Conservation (phyloP, 2,797 vertebrate species). For the Malurus leucopterus region DNA sequence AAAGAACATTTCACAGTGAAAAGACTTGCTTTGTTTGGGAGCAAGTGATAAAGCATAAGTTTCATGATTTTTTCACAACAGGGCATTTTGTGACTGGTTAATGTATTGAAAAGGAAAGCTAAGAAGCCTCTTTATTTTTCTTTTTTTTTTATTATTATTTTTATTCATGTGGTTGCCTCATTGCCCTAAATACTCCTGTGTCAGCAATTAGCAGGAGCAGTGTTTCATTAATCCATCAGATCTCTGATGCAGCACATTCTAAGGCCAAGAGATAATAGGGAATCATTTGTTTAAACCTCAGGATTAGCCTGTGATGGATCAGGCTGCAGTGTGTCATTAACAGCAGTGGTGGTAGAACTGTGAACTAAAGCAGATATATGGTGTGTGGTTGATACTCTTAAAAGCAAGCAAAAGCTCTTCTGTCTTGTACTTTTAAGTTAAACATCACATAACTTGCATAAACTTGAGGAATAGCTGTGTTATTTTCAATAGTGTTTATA, state of each 20-base stretch:
- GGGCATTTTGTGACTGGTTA: constrained; percentile 59
- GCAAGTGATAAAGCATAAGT: neutral
- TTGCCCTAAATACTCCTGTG: constrained; percentile 71
- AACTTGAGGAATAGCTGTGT: neutral
- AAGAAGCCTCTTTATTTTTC: neutral
- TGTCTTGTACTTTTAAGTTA: neutral
- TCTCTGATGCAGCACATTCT: constrained; percentile 69
- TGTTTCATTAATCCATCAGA: constrained; percentile 82
- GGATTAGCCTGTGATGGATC: constrained; percentile 65
- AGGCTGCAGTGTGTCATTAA: constrained; percentile 12
- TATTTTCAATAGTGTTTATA: neutral
- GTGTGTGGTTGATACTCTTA: neutral
- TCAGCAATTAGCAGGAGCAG: constrained; percentile 85
- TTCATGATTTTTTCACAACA: constrained; percentile 3
- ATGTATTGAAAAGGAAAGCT: constrained; percentile 55
- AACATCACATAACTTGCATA: neutral
- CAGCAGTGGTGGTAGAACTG: constrained; percentile 29
- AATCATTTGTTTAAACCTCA: constrained; percentile 66
- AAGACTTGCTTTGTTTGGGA: neutral
- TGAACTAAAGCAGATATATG: neutral
- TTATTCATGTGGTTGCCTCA: constrained; percentile 64
- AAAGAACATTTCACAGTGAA: neutral
- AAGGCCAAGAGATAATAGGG: constrained; percentile 74
- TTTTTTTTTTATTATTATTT: constrained; percentile 2
- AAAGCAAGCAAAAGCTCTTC: neutral